phyloP scores from a whole-genome alignment of 2,888 invertebrate species.

The Pilophorus perplexus region DNA sequence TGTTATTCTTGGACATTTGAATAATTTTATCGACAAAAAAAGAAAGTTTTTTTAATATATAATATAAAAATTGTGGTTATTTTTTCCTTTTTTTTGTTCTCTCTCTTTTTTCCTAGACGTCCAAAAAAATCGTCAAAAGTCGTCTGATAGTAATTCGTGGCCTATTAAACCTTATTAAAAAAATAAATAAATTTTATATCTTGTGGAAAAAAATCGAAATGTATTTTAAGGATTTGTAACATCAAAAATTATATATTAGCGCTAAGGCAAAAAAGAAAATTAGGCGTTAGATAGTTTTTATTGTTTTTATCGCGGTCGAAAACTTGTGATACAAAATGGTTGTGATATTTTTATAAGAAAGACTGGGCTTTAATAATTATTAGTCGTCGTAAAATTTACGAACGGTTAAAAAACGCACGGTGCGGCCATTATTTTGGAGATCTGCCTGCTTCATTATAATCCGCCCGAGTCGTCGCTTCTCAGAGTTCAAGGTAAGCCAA shows the following conservation, averaged over 20 bases:
- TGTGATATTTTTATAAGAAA: slow-evolving; percentile 49
- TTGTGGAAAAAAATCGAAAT: slow-evolving; percentile 45
- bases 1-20: slow-evolving; percentile 41
- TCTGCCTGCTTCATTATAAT: slow-evolving; percentile 11
- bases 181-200: slow-evolving; percentile 45
- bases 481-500: slow-evolving; percentile 19
- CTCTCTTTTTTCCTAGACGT: slow-evolving; percentile 44
- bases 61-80: slow-evolving; percentile 35
- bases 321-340: slow-evolving; percentile 49
- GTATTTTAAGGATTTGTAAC: slow-evolving; percentile 46
- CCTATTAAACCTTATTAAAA: slow-evolving; percentile 45
- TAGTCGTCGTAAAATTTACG: slow-evolving; percentile 32
- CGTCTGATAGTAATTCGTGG: slow-evolving; percentile 47
- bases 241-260: slow-evolving; percentile 39
- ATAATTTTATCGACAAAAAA: slow-evolving; percentile 37
- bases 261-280: slow-evolving; percentile 37
- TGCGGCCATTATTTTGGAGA: slow-evolving; percentile 33
- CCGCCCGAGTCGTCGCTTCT: slow-evolving; percentile 24
- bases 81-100: slow-evolving; percentile 34
- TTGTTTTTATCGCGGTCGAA: slow-evolving; percentile 44
- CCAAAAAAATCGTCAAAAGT: slow-evolving; percentile 46
- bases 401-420: slow-evolving; percentile 6
- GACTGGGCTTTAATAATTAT: slow-evolving; percentile 44
- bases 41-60: slow-evolving; percentile 36
- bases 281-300: slow-evolving; percentile 44